These are phyloP conservation scores for Orthonychiurus folsomi DNA, from an alignment of 2,888 invertebrate species.

Conservation along the genomic window DNA sequence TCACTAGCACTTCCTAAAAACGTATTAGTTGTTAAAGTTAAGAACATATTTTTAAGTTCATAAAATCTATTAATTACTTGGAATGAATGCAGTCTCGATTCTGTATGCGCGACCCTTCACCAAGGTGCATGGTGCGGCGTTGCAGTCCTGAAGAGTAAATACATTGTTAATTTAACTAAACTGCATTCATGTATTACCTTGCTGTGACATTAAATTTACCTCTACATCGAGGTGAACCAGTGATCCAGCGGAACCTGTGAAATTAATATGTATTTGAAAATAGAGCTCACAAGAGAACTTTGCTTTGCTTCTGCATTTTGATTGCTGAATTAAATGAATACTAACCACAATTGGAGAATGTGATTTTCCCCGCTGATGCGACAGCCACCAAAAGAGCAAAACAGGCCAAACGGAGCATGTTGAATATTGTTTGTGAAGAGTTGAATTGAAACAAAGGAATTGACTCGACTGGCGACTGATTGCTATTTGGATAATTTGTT, in stretches of 20 bases:
- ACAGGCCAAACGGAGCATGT: neutral
- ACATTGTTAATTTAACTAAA: too few relatives aligned
- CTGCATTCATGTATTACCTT: too few relatives aligned
- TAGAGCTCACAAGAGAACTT: too few relatives aligned
- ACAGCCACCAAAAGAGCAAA: conserved; percentile 3
- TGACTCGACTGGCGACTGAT: neutral
- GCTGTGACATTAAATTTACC: too few relatives aligned
- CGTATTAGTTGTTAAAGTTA: too few relatives aligned
- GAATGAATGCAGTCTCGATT: neutral
- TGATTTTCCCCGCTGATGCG: conserved; percentile 1
- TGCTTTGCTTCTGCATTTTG: too few relatives aligned
- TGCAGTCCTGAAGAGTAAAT: neutral
- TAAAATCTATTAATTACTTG: neutral
- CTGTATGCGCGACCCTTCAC: neutral
- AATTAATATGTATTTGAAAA: too few relatives aligned
- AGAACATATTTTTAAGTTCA: too few relatives aligned
- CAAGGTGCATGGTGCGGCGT: neutral
- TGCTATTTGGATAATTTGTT: neutral
- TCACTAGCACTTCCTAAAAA: neutral
- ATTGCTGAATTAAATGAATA: too few relatives aligned
- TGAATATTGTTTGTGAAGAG: neutral
- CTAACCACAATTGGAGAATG: conserved; percentile 3
- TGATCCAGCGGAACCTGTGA: neutral
- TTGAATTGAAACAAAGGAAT: neutral
- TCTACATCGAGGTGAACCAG: neutral